Percentiles rank a stretch among this genome's conserved stretches.
phyloP scores from a whole-genome alignment of 2,888 invertebrate genomes.

The Torymus texanus region DNA sequence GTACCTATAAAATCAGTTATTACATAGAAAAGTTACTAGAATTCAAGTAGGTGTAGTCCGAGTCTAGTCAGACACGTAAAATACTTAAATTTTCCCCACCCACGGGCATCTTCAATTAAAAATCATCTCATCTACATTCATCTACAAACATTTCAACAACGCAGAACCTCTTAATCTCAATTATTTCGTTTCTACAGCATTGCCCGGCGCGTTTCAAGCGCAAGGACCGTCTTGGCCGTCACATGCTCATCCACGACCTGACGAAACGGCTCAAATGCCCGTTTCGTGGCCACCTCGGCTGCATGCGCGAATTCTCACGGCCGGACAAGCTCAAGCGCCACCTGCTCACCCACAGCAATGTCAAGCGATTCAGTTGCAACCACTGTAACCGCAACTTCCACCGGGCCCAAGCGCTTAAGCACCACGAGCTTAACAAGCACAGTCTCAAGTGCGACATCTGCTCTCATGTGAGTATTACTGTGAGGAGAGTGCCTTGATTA shows the following conservation, averaged over 20 bases:
- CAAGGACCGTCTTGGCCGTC: slow-evolving; percentile 81
- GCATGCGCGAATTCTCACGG: slow-evolving; percentile 81
- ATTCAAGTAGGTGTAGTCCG: too few species aligned
- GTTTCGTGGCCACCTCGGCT: slow-evolving; percentile 79
- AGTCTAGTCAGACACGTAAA: too few species aligned
- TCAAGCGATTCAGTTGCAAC: slow-evolving; percentile 71
- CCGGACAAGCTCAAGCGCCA: slow-evolving; percentile 81
- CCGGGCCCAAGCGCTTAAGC: slow-evolving; percentile 71
- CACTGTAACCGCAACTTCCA: slow-evolving; percentile 72
- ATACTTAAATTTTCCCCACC: too few species aligned
- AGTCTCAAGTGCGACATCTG: slow-evolving; percentile 71
- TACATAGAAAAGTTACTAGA: too few species aligned
- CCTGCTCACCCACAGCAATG: slow-evolving; percentile 79
- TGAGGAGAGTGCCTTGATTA: too few species aligned
- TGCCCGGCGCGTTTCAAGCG: slow-evolving; percentile 81
- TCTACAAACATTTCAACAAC: too few species aligned
- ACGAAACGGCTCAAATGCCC: slow-evolving; percentile 81
- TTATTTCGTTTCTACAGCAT: slow-evolving; percentile 63
- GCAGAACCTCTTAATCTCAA: too few species aligned
- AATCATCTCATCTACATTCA: too few species aligned
- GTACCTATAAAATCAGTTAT: too few species aligned
- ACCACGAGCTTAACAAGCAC: slow-evolving; percentile 71
- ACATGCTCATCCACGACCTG: slow-evolving; percentile 80
- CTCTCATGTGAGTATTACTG: slow-evolving; percentile 66
- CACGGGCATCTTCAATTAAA: too few species aligned